Conservation (phyloP, 30 jellyfish, hydroid and myxozoan species). For the Pseudorhiza aurosa region DNA sequence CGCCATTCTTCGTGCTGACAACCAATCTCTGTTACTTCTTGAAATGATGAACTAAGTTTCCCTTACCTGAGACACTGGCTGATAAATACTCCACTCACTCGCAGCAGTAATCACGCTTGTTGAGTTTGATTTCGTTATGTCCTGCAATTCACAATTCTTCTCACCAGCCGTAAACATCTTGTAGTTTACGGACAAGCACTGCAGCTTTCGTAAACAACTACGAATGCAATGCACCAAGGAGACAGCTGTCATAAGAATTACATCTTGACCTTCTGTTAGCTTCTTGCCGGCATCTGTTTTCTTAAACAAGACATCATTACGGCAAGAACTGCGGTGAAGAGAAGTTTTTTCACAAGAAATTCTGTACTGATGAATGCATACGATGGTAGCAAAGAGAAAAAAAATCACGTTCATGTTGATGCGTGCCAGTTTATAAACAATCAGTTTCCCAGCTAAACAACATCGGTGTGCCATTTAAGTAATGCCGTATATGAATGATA, state of each 20-base stretch:
- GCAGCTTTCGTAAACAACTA: background rate
- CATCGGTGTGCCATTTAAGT: too few species aligned
- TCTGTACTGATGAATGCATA: background rate
- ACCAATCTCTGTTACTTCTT: too few species aligned
- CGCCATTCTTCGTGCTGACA: too few species aligned
- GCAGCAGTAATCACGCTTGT: background rate
- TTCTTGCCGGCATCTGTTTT: background rate
- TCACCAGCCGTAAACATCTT: background rate
- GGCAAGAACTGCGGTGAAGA: conserved; percentile 10
- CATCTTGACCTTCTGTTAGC: background rate
- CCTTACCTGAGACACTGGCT: conserved; percentile 38
- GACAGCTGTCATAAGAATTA: background rate
- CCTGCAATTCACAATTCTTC: conserved; percentile 30
- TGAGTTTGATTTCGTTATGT: background rate
- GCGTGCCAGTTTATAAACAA: too few species aligned
- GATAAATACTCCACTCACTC: conserved; percentile 13
- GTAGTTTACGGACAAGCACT: conserved; percentile 8
- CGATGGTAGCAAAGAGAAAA: background rate
- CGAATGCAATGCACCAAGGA: conserved; percentile 16
- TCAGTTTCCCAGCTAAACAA: too few species aligned
- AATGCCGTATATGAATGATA: too few species aligned
- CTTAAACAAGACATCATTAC: conserved; percentile 27
- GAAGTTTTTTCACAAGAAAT: background rate
- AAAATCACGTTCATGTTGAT: background rate
- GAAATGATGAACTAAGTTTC: too few species aligned